These are phyloP conservation scores for Hemithea aestivaria DNA, from an alignment of 2,888 invertebrate genomes.

Conservation along the genomic window DNA sequence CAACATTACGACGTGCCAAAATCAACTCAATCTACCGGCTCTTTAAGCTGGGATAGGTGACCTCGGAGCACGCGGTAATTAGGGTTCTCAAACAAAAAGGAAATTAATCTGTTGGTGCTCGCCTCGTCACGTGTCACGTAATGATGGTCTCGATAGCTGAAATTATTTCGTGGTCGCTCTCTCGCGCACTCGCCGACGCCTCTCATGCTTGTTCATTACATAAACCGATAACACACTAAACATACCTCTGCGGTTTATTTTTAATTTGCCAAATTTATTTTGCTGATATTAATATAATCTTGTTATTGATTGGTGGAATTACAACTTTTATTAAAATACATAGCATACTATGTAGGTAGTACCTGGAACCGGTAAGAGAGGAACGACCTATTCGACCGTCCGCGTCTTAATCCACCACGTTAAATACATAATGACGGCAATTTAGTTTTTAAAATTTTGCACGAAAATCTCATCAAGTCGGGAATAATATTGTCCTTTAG, in stretches of 20 bases:
- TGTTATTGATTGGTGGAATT: no score
- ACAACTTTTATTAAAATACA: no score
- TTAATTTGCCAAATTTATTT: no score
- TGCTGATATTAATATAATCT: no score
- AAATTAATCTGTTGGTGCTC: slow-evolving; percentile 40
- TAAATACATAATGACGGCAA: slow-evolving; percentile 73
- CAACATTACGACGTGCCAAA: slow-evolving; percentile 48
- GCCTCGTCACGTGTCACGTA: slow-evolving; percentile 41
- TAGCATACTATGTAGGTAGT: neutral
- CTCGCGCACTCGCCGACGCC: slow-evolving; percentile 15
- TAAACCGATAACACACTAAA: slow-evolving; percentile 6
- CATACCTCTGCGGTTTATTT: neutral
- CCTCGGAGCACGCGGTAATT: slow-evolving; percentile 37
- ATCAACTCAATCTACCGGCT: slow-evolving; percentile 46
- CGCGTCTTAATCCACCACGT: slow-evolving; percentile 60
- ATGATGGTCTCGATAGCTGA: slow-evolving; percentile 33
- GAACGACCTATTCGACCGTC: slow-evolving; percentile 59
- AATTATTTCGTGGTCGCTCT: slow-evolving; percentile 34
- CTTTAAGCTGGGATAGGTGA: slow-evolving; percentile 41
- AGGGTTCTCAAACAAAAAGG: slow-evolving; percentile 38
- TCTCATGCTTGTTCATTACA: slow-evolving; percentile 1
- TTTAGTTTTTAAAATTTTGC: slow-evolving; percentile 74
- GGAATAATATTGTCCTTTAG: slow-evolving; percentile 76
- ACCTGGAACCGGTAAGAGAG: slow-evolving; percentile 23
- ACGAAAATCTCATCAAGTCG: slow-evolving; percentile 74